Percentiles rank a stretch among this genome's conserved stretches.
Conservation (phyloP, 2,797 vertebrate species). For the Garrulus glandarius region DNA sequence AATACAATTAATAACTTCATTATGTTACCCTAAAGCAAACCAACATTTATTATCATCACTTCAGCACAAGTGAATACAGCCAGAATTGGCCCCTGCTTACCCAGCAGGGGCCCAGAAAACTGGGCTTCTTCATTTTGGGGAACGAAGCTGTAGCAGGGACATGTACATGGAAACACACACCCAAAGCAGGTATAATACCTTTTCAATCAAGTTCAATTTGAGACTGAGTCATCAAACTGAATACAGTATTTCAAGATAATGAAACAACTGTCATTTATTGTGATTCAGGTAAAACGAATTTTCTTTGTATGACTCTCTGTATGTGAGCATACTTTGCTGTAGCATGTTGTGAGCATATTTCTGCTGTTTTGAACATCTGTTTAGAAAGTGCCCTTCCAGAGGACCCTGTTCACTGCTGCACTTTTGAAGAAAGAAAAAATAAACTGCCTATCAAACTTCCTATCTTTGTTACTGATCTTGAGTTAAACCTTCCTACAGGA, state of each 20-base stretch:
- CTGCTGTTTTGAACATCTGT: conserved; percentile 41
- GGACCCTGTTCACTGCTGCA: conserved; percentile 83
- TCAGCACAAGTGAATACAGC: not conserved
- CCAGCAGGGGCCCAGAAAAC: not conserved
- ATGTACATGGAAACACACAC: not conserved
- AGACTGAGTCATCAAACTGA: not conserved
- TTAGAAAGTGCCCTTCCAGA: conserved; percentile 81
- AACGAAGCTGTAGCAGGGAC: not conserved
- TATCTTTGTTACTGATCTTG: not conserved
- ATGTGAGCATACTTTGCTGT: conserved; percentile 44
- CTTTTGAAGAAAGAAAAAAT: conserved; percentile 80
- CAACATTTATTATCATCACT: not conserved
- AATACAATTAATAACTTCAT: not conserved
- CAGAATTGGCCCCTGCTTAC: not conserved
- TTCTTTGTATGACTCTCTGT: conserved; percentile 5
- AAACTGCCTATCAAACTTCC: conserved; percentile 64
- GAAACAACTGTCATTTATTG: not conserved
- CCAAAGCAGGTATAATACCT: not conserved
- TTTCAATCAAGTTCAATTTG: not conserved
- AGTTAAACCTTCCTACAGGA: not conserved
- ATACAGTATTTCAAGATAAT: not conserved
- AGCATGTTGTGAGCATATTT: conserved; percentile 32
- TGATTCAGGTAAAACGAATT: not conserved
- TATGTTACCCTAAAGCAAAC: not conserved
- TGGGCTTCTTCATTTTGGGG: not conserved